Base-by-base conservation (phyloP, 2,113 vertebrate species). In the Pungitius pungitius region DNA sequence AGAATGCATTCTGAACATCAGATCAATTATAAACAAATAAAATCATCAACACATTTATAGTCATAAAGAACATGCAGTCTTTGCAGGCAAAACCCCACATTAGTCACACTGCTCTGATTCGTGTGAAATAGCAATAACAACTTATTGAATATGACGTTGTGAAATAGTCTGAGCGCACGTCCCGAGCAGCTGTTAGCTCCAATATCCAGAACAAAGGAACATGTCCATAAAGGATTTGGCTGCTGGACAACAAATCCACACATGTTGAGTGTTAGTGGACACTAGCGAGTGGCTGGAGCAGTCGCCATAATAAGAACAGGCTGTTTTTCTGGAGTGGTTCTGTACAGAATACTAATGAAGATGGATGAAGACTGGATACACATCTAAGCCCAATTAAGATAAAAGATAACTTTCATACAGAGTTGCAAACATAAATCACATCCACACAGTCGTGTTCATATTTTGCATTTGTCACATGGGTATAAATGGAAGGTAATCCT, bases 151-250 rank as follows among this genome's bases (percentile, higher is more conserved):
- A 49, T 81, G 78, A 85, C 54, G 33, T 64, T 69, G 8, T 78
- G 22, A 61, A 86, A 78, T 35, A 74, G 35, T 77, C 54, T 58
- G 81, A 85, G 72, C 85, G 78, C 80, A 77, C 78, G 81, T 77
- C 61, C 77, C 43, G 60, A 82, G 66, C 83, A 85, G 85, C 84
- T 90, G 86, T 79, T 78, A 33, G 13, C 43, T 26, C 52, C 77
- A 60, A 0, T 40, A 20, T 60, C 56, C 70, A 80, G 65, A 80
- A 75, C 57, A 73, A 78, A 85, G 51, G 55, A 83, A 64, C 74
- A 86, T 63, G 64, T 74, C 33, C 47, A 54, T 17, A 64, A 59
- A 75, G 55, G 58, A 71, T 76, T 78, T 90, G 78, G 76, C 73
- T 75, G 81, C 45, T 45, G 51, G 61, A 77, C 73, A 84, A 67